Percentiles rank a stretch among this genome's conserved stretches.
Evolutionary conservation across 1,140 invertebrate species (phyloP).

Genomic region (Caerostris darwini): DNA sequence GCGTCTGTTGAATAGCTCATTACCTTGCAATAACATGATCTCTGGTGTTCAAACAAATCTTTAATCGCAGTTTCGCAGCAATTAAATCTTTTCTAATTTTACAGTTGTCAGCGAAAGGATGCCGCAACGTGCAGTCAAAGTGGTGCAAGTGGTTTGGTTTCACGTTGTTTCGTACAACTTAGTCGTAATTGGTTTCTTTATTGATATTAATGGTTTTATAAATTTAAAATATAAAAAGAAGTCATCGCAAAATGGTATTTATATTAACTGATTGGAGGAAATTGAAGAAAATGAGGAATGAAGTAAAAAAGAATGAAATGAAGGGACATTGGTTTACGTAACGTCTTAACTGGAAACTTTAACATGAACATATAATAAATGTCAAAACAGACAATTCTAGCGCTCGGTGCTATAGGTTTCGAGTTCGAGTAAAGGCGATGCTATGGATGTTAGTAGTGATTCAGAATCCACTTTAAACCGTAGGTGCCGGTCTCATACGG

Average conservation of each 20-base stretch:
- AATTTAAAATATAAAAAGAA: background rate
- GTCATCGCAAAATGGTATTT: background rate
- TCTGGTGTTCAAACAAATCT: background rate
- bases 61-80: background rate
- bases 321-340: too few relatives aligned
- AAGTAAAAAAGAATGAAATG: too few relatives aligned
- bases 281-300: too few relatives aligned
- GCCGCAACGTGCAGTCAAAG: background rate
- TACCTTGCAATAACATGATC: conserved; percentile 2
- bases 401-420: too few relatives aligned
- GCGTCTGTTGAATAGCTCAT: background rate
- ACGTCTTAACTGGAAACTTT: too few relatives aligned
- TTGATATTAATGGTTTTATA: background rate
- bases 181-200: background rate
- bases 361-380: too few relatives aligned
- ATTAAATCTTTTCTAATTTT: conserved; percentile 13
- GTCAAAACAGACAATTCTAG: too few relatives aligned
- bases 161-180: background rate
- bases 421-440: too few relatives aligned
- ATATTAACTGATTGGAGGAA: too few relatives aligned
- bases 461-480: too few relatives aligned
- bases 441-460: too few relatives aligned
- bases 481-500: too few relatives aligned
- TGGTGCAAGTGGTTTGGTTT: background rate
- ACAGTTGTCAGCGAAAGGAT: background rate